Base-by-base conservation (phyloP, 2,888 invertebrate species). In the Drosophila demipolita region DNA sequence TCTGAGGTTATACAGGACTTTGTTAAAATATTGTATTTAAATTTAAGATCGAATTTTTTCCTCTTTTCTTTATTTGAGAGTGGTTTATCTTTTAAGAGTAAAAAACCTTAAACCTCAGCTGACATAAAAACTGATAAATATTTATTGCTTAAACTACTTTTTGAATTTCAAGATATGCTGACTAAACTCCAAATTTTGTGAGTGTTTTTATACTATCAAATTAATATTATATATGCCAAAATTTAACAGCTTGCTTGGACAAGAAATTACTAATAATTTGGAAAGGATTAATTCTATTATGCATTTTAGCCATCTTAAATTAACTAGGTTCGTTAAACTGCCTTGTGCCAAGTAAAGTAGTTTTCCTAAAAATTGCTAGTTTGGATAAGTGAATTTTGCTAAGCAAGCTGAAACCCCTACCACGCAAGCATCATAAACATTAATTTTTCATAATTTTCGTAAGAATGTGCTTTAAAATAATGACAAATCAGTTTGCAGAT, bases 401-500 rank as follows among this genome's bases (percentile, higher is more conserved):
- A 29, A 20, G 20, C 45, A 32, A 50, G 50, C 55, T 50, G 52
- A 40, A 55, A 45, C 57, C 26, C 36, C 15, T 11, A 1, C 20
- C 2, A 2, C 45, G 23, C 45, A 38, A 40, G 9, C 17, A 12
- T 40, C 42, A 66, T 49, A 50, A 75, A 59, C 70, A 83, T 79
- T 84, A 77, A 83, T 89, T 86, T 78, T 90, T 80, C 78, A 84
- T 84, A 83, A 83, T 83, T 73, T 52, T 59, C n/a, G 17, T 57
- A 69, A 67, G 73, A 64, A 67, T 70, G 57, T 62, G 70, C 74
- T 87, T 87, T 85, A 85, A 90, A 89, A 89, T 91, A 91, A 92
- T 91, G 92, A 92, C 91, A 92, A 92, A 91, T 92, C 91, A 88
- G 91, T 90, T 84, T 82, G 71, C 63, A 91, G 92, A 91, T 91